These are phyloP conservation scores for Drosophila ananassae DNA, from an alignment of 1,140 invertebrate species.

Conservation along the genomic window DNA sequence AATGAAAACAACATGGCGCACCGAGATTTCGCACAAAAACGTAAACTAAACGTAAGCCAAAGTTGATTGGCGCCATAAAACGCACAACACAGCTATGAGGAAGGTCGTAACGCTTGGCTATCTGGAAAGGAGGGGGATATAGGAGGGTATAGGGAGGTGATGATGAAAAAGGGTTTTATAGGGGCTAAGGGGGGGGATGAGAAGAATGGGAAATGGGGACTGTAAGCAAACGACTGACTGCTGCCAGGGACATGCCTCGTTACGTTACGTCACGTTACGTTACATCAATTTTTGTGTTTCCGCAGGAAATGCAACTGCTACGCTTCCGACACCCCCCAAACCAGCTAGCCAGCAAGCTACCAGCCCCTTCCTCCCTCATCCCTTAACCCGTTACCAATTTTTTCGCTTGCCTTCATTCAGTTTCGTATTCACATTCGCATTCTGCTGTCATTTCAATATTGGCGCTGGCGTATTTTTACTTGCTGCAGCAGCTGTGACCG, in stretches of 20 bases:
- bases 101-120: conserved; percentile 25
- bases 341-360: no score
- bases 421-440: conserved; percentile 39
- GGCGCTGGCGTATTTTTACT: conserved; percentile 77
- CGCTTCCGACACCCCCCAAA: conserved; percentile 34
- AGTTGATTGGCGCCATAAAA: conserved; percentile 77
- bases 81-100: conserved; percentile 44
- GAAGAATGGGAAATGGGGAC: conserved; percentile 1
- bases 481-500: conserved; percentile 72
- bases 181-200: background rate
- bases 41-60: conserved; percentile 80
- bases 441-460: conserved; percentile 82
- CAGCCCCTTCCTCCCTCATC: no score
- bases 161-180: conserved; percentile 6
- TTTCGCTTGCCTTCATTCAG: conserved; percentile 15
- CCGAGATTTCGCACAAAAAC: conserved; percentile 60
- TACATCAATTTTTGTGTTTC: conserved; percentile 82
- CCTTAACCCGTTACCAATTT: conserved; percentile 38
- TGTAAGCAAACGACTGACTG: conserved; percentile 49
- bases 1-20: conserved; percentile 79
- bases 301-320: conserved; percentile 79
- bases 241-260: conserved; percentile 59
- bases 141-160: background rate
- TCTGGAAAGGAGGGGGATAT: background rate
- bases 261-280: conserved; percentile 80